Base-by-base conservation (phyloP, 2,113 vertebrate species). In the Callocephalon fimbriatum region DNA sequence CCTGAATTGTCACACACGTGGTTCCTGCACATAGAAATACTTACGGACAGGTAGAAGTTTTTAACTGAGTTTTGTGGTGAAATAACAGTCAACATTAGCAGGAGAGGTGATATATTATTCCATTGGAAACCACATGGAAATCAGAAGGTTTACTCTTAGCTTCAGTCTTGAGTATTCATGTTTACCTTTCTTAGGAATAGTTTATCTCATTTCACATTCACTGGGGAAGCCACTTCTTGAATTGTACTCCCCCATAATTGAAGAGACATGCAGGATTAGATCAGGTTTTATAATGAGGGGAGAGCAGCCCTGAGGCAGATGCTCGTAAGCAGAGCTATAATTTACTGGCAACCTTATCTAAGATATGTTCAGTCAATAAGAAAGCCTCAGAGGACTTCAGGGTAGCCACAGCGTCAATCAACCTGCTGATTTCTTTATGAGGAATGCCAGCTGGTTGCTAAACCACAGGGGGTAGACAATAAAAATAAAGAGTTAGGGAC, bases 261-360 rank as follows among this genome's bases (percentile, higher is more conserved):
- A 94, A 76, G 50, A 95, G 92, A 93, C 59, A 2, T 72, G 71
- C 70, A 90, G 91, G 65, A 96, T 94, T 97, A 95, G 93, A 90
- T 96, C 82, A 94, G 95, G 96, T 87, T 97, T 95, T 94, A 86
- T 96, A 97, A 97, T 94, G 94, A 98, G 86, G 88, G 29, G 18
- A 93, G 37, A 93, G 58, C 78, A 95, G 92, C 91, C 85, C 84
- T 68, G 66, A 93, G 85, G 68, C 91, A 95, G 91, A 95, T 96
- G 95, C 94, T 96, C 74, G 90, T 86, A 95, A 91, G 96, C 70
- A 92, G 90, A 95, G 85, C 87, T 95, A 87, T 96, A 92, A 96
- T 96, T 95, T 93, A 96, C 96, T 63, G 63, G 81, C 89, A 96
- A 70, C 51, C 87, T 95, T 92, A 93, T 58, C 87, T 94, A 88